Evolutionary conservation across 2,113 vertebrate species (phyloP).

Genomic region (Pogona vitticeps): DNA sequence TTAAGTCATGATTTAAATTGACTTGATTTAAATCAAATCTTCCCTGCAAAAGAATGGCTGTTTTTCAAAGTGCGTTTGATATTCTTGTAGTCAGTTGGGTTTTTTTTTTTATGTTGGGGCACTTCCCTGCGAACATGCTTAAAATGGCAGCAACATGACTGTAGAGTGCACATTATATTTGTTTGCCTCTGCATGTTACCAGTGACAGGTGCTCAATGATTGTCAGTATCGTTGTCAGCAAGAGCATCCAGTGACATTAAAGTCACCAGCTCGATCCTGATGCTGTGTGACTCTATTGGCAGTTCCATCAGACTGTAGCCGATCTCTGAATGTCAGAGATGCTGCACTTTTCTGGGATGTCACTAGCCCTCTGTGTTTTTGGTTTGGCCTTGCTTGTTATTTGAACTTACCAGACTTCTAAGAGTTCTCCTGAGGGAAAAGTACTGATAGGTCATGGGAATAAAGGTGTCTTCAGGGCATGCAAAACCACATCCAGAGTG

Average conservation of each 20-base stretch:
- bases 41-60: neutral
- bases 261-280: constrained; percentile 66
- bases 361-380: constrained; percentile 50
- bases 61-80: constrained; percentile 7
- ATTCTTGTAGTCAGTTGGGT: constrained; percentile 17
- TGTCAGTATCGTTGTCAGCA: constrained; percentile 77
- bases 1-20: no score
- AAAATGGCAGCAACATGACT: constrained; percentile 66
- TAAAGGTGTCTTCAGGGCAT: constrained; percentile 64
- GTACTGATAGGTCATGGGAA: constrained; percentile 61
- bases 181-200: constrained; percentile 62
- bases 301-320: constrained; percentile 76
- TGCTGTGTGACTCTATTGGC: constrained; percentile 76
- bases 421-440: constrained; percentile 68
- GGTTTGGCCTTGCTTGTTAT: constrained; percentile 61
- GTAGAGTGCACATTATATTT: constrained; percentile 58
- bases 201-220: constrained; percentile 75
- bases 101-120: constrained; percentile 36
- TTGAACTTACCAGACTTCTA: constrained; percentile 65
- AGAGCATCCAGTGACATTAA: constrained; percentile 76
- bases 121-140: constrained; percentile 28
- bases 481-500: constrained; percentile 67
- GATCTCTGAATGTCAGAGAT: constrained; percentile 73
- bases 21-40: no score
- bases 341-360: constrained; percentile 55